A percentile compares a stretch with the other conserved stretches of the same genome.
phyloP scores from a whole-genome alignment of 1,140 invertebrate species.

The Drosophila mauritiana region DNA sequence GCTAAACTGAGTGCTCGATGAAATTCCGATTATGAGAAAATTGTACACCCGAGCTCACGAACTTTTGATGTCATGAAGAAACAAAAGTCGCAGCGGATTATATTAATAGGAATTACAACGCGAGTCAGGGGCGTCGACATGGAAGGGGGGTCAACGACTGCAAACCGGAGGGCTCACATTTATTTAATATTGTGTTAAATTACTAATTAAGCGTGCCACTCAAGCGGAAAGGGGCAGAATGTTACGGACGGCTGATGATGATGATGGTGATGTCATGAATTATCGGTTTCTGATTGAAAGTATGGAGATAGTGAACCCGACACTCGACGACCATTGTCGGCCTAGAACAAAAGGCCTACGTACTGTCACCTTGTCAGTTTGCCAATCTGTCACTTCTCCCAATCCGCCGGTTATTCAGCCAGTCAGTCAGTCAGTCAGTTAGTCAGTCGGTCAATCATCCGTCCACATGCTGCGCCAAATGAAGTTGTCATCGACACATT shows the following conservation, averaged over 20 bases:
- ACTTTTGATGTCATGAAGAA: constrained; percentile 65
- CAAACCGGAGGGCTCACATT: constrained; percentile 43
- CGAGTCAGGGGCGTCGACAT: constrained; percentile 5
- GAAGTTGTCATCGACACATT: constrained; percentile 80
- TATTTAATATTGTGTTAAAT: constrained; percentile 81
- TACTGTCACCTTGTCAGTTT: constrained; percentile 22
- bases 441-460: constrained; percentile 42
- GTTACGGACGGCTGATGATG: constrained; percentile 36
- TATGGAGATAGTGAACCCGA: constrained; percentile 60
- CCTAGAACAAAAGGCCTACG: constrained; percentile 65
- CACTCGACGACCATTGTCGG: constrained; percentile 26
- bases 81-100: constrained; percentile 34
- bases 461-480: constrained; percentile 58
- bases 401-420: constrained; percentile 17
- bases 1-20: constrained; percentile 54
- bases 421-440: neutral
- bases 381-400: constrained; percentile 26
- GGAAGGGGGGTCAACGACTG: neutral
- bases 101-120: constrained; percentile 75
- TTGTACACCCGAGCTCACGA: constrained; percentile 58
- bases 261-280: constrained; percentile 73
- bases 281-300: constrained; percentile 83
- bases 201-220: constrained; percentile 75
- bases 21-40: constrained; percentile 75
- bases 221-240: constrained; percentile 50